phyloP scores from a whole-genome alignment of 1,140 invertebrate species.

The Leptinotarsa lineolata region DNA sequence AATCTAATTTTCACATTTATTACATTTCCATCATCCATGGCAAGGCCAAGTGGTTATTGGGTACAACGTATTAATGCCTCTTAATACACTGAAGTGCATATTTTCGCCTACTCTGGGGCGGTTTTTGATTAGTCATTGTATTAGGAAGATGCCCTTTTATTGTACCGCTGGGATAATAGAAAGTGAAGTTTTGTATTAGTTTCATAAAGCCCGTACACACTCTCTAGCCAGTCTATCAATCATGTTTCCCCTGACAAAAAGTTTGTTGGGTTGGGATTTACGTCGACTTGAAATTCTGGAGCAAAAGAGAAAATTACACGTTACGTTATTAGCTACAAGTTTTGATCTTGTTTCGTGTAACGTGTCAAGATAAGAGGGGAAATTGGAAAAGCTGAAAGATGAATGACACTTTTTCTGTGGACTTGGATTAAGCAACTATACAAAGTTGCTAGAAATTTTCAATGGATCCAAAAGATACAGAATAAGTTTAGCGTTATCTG shows the following conservation, averaged over 20 bases:
- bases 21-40: slow-evolving; percentile 4
- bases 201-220: slow-evolving; percentile 18
- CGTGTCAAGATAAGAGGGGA: not conserved
- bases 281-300: not conserved
- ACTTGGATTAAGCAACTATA: no score
- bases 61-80: not conserved
- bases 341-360: slow-evolving; percentile 3
- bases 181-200: slow-evolving; percentile 29
- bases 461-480: no score
- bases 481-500: no score
- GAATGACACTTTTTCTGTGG: not conserved
- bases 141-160: slow-evolving; percentile 24
- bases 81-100: not conserved
- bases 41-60: slow-evolving; percentile 5
- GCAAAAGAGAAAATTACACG: not conserved
- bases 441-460: no score
- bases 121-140: slow-evolving; percentile 29
- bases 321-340: slow-evolving; percentile 6
- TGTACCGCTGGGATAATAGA: slow-evolving; percentile 25
- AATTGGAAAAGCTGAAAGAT: not conserved
- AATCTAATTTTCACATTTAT: not conserved
- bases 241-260: slow-evolving; percentile 12
- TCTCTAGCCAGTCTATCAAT: slow-evolving; percentile 16
- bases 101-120: slow-evolving; percentile 19
- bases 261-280: not conserved